Conservation (phyloP, 2,797 vertebrate species). For the Pogonophryne albipinna region DNA sequence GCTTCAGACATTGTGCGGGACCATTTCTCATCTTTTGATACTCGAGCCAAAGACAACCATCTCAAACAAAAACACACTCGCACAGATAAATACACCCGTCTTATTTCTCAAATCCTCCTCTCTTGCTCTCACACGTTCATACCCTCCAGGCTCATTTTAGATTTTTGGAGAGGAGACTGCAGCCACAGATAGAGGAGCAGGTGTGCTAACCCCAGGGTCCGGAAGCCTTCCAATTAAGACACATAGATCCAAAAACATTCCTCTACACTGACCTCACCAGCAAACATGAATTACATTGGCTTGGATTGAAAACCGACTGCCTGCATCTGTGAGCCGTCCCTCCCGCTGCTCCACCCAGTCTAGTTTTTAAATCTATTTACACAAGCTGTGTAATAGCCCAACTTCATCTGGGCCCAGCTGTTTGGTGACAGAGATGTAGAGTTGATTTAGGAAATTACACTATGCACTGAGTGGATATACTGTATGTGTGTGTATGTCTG, state of each 20-base stretch:
- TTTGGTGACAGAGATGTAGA: constrained; percentile 65
- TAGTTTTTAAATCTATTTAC: constrained; percentile 76
- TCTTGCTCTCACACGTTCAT: constrained; percentile 30
- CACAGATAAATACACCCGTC: constrained; percentile 2
- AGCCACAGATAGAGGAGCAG: constrained; percentile 82
- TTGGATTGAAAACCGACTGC: constrained; percentile 64
- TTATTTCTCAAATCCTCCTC: constrained; percentile 32
- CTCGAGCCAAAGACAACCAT: constrained; percentile 59
- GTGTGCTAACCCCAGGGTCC: constrained; percentile 83
- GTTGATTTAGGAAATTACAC: constrained; percentile 49
- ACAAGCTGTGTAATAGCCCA: constrained; percentile 64
- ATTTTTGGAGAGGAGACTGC: constrained; percentile 72
- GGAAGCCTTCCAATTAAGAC: constrained; percentile 86
- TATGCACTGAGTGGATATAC: neutral
- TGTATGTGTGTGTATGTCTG: constrained; percentile 8
- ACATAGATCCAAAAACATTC: constrained; percentile 80
- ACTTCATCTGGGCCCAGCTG: constrained; percentile 70
- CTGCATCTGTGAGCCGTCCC: constrained; percentile 54
- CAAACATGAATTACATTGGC: constrained; percentile 67
- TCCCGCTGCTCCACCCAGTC: constrained; percentile 67
- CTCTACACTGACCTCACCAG: constrained; percentile 73
- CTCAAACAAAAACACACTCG: constrained; percentile 33
- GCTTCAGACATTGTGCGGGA: constrained; percentile 38
- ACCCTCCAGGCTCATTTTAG: constrained; percentile 73
- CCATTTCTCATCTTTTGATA: constrained; percentile 62